phyloP scores from a whole-genome alignment of 2,888 invertebrate genomes.

The Pyrocoelia pectoralis region DNA sequence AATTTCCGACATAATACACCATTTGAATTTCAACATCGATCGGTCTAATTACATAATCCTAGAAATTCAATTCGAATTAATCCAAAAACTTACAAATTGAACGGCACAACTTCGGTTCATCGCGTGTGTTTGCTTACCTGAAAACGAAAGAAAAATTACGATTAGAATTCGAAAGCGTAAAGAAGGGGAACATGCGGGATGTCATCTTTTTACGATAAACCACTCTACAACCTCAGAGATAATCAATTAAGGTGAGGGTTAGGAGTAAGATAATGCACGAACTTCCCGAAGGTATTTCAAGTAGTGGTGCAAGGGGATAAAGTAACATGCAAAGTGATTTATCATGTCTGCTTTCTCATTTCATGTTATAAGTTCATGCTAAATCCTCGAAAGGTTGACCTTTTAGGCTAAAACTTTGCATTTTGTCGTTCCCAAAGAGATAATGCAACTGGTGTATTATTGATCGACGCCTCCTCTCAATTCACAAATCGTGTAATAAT shows the following conservation, averaged over 20 bases:
- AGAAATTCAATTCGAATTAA: no score
- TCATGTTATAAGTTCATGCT: conserved; percentile 18
- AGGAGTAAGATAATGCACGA: conserved; percentile 38
- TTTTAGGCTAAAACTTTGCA: conserved; percentile 23
- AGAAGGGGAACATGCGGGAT: no score
- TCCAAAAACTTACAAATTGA: no score
- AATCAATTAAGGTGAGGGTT: conserved; percentile 36
- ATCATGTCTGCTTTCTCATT: conserved; percentile 36
- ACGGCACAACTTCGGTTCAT: no score
- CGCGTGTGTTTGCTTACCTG: no score
- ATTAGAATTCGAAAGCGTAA: no score
- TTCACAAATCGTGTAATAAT: background rate
- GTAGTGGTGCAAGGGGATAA: conserved; percentile 21
- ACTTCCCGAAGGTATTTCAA: conserved; percentile 37
- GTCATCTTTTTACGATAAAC: conserved; percentile 26
- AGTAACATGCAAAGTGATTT: conserved; percentile 40
- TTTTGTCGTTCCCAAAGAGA: conserved; percentile 14
- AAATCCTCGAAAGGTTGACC: conserved; percentile 25
- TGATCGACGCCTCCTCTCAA: background rate
- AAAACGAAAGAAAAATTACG: no score
- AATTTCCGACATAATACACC: no score
- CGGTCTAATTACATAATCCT: no score
- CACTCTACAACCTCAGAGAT: conserved; percentile 26
- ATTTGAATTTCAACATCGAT: no score
- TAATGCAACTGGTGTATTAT: conserved; percentile 15